phyloP scores from a whole-genome alignment of 2,797 vertebrate genomes.

The Coluber constrictor region DNA sequence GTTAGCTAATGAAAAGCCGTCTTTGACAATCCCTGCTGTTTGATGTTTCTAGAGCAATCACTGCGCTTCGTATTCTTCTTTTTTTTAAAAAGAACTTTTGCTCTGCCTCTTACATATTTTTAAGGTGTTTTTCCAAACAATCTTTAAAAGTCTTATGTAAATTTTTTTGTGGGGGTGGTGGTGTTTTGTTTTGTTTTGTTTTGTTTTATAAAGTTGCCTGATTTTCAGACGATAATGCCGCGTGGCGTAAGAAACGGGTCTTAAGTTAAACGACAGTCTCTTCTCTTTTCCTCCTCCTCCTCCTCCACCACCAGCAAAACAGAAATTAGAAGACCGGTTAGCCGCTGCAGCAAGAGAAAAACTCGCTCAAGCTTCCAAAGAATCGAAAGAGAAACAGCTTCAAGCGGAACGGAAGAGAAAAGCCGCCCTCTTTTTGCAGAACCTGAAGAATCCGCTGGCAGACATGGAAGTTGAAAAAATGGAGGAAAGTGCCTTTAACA shows the following conservation, averaged over 20 bases:
- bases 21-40: neutral
- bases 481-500: constrained; percentile 72
- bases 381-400: constrained; percentile 97
- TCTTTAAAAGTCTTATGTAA: neutral
- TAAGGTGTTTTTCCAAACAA: neutral
- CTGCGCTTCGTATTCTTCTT: neutral
- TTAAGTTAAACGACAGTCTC: neutral
- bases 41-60: neutral
- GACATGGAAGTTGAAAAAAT: constrained; percentile 81
- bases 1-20: neutral
- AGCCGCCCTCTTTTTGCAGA: constrained; percentile 92
- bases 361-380: constrained; percentile 95
- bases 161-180: too few relatives aligned
- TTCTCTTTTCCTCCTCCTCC: neutral
- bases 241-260: neutral
- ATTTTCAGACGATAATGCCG: neutral
- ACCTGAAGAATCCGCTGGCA: constrained; percentile 79
- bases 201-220: neutral
- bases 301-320: constrained; percentile 80
- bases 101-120: neutral
- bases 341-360: constrained; percentile 95
- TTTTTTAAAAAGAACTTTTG: neutral
- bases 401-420: constrained; percentile 96
- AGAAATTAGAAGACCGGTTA: constrained; percentile 93
- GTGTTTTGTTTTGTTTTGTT: neutral